Evolutionary conservation across 2,888 invertebrate genomes (phyloP), one percentile per base, ranked within the genome.

Genomic region (Polia nebulosa): DNA sequence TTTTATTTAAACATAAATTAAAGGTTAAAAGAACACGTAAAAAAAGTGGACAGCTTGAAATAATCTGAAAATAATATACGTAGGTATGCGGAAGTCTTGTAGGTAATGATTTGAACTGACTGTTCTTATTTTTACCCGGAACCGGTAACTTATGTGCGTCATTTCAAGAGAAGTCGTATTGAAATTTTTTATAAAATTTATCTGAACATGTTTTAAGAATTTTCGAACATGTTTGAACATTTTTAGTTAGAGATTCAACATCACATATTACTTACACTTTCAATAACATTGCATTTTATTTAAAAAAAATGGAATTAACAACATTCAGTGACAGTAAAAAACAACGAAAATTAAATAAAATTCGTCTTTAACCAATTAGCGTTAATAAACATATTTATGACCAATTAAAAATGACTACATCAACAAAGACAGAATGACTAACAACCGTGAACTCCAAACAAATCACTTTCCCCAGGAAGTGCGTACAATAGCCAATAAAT

Each of bases 391-490:
- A 22, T 29, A 3, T 41, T 27, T 22, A 57, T 22, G 5, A 49
- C 36, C 17, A 55, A 44, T n/a, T n/a, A n/a, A n/a, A n/a, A n/a
- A n/a, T n/a, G n/a, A n/a, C n/a, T n/a, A n/a, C 20, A 41, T 20
- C 53, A 55, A 47, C 27, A 76, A 44, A 44, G 44, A 22, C n/a
- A 5, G 41, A 27, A 57, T 63, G 59, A 76, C 77, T 76, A 72
- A 80, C 57, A 60, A 22, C 45, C 44, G 76, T 68, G 59, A 77
- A 76, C 55, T 71, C 51, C 27, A 73, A 70, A 80, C 79, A 76
- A 83, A 82, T 84, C 70, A 85, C 87, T 86, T 88, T 88, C 87
- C 69, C 82, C 63, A 73, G 70, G 76, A 78, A 78, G 36, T 71
- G 29, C n/a, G 53, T 36, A 83, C 77, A 84, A 83, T 84, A 55